Evolutionary conservation across 2,797 vertebrate genomes (phyloP).

Genomic region (Dallia pectoralis): DNA sequence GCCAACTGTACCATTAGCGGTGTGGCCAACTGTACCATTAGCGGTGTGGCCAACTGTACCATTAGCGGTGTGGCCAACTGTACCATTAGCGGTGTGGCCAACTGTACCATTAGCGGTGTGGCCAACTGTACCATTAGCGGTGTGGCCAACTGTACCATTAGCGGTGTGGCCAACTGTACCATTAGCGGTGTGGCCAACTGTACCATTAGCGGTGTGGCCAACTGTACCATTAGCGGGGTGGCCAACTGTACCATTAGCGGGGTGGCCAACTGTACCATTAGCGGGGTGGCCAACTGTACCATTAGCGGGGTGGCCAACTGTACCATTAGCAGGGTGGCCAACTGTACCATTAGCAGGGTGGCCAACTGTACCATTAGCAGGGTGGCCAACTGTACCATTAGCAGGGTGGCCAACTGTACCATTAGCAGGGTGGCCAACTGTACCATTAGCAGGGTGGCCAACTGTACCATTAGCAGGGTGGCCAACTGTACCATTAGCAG

Average conservation of each 20-base stretch:
- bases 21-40: too few species aligned
- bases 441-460: conserved; percentile 1
- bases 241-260: too few species aligned
- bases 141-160: too few species aligned
- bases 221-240: conserved; percentile 13
- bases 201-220: too few species aligned
- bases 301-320: too few species aligned
- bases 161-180: background rate
- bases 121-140: conserved; percentile 14
- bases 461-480: background rate
- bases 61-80: background rate
- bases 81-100: background rate
- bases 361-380: background rate
- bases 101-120: conserved; percentile 42
- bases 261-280: background rate
- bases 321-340: conserved; percentile 13
- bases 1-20: conserved; percentile 39
- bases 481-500: conserved; percentile 39
- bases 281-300: conserved; percentile 21
- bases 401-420: too few species aligned
- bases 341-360: too few species aligned
- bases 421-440: conserved; percentile 16
- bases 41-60: too few species aligned
- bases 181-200: background rate
- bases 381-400: conserved; percentile 30